These are phyloP conservation scores for Triops longicaudatus DNA, from an alignment of 1,140 invertebrate genomes.

Conservation along the genomic window DNA sequence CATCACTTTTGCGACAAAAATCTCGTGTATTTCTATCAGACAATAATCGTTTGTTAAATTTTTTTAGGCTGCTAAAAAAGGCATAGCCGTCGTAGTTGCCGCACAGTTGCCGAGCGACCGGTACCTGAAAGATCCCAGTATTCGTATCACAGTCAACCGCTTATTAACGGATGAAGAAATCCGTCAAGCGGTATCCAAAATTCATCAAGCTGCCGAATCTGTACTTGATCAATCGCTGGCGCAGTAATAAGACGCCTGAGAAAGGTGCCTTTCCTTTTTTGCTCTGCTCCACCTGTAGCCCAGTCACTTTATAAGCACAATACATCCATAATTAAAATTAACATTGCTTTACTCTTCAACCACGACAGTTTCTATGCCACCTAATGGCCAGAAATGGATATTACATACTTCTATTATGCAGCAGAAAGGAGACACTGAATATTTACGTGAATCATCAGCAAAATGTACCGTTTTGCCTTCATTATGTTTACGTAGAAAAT, in stretches of 20 bases:
- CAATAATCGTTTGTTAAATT: slow-evolving; percentile 25
- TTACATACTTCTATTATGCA: too few species aligned
- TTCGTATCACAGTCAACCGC: slow-evolving; percentile 52
- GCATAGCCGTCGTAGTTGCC: slow-evolving; percentile 53
- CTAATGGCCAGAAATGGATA: too few species aligned
- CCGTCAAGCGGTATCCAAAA: slow-evolving; percentile 35
- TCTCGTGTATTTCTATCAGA: slow-evolving; percentile 18
- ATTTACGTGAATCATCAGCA: too few species aligned
- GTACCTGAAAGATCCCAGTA: slow-evolving; percentile 51
- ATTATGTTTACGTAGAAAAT: too few species aligned
- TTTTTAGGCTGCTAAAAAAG: slow-evolving; percentile 49
- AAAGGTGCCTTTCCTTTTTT: neutral
- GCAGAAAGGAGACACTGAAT: too few species aligned
- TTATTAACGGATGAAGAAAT: slow-evolving; percentile 50
- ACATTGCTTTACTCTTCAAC: too few species aligned
- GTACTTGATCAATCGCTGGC: neutral
- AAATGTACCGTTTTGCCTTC: too few species aligned
- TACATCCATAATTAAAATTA: neutral
- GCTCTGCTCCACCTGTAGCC: neutral
- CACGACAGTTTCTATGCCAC: too few species aligned
- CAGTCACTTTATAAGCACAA: neutral
- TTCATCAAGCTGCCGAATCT: neutral
- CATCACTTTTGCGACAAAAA: neutral
- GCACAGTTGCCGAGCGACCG: slow-evolving; percentile 55
- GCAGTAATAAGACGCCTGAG: neutral